Percentiles rank a stretch among this genome's conserved stretches.
phyloP scores from a whole-genome alignment of 2,888 invertebrate species.

The Polydrusus cervinus region DNA sequence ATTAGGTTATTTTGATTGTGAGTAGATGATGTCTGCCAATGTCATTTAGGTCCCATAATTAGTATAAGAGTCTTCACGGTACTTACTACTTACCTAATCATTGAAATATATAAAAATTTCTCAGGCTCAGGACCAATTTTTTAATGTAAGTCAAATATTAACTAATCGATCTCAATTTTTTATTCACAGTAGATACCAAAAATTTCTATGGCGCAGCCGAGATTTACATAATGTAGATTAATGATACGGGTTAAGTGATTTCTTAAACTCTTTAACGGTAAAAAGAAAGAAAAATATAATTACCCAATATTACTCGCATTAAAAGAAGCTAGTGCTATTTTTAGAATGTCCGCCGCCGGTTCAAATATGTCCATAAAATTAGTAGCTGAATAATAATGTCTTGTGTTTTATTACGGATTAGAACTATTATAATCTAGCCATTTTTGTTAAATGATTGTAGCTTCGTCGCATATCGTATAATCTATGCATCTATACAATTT shows the following conservation, averaged over 20 bases:
- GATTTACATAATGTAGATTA: constrained; percentile 51
- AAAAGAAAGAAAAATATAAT: constrained; percentile 41
- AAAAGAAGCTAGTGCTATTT: constrained; percentile 27
- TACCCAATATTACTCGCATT: constrained; percentile 45
- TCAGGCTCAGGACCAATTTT: too few species aligned
- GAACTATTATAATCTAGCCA: too few species aligned
- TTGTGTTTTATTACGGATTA: not conserved
- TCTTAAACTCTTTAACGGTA: constrained; percentile 49
- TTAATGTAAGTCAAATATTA: constrained; percentile 12
- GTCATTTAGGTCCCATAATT: too few species aligned
- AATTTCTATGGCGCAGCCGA: constrained; percentile 37
- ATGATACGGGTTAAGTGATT: constrained; percentile 53
- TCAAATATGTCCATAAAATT: constrained; percentile 5
- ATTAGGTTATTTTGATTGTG: too few species aligned
- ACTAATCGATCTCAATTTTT: constrained; percentile 40
- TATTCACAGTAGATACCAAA: constrained; percentile 32
- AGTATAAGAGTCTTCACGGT: too few species aligned
- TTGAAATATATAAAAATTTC: too few species aligned
- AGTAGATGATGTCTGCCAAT: too few species aligned
- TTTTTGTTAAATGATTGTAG: too few species aligned
- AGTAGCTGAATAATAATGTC: not conserved
- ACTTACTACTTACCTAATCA: too few species aligned
- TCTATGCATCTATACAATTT: too few species aligned
- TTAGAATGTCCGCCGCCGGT: constrained; percentile 19
- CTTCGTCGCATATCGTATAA: too few species aligned